Base-by-base conservation (phyloP, 2,113 vertebrate species). In the Ciconia stormi region DNA sequence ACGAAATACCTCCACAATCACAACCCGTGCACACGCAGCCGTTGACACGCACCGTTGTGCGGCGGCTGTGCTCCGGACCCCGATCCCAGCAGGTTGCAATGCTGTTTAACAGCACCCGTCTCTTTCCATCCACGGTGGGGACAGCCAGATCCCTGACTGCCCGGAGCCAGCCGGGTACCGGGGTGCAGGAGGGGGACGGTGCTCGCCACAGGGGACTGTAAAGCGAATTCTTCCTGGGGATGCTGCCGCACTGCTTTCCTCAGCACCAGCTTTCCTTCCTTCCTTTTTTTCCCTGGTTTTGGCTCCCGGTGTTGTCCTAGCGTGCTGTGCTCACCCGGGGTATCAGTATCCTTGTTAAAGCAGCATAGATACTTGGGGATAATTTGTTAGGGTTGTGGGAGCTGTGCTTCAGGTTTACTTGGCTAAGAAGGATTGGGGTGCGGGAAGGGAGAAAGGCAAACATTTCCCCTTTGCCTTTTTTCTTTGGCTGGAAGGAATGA, bases 161-260 rank as follows among this genome's bases (percentile, higher is more conserved):
- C 16, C 0, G 0, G 34, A 82, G 52, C 81, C 13, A 58, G 9
- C 6, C 0, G 1, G n/a, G 29, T 36, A 21, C 27, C 1, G 1
- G 13, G 15, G 7, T 36, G 44, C 32, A n/a, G 56, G 46, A 69
- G 30, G 0, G 9, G 8, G 9, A 13, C 1, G 3, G 13, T 32
- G 66, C 30, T 87, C 5, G 2, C 55, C 26, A 4, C 1, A 0
- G 15, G 21, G 12, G 10, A 11, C 53, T n/a, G 13, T 27, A 53
- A 50, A 40, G 63, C 44, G 38, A 52, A 4, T 36, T 63, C n/a
- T 50, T 80, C 42, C 16, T 44, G 67, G 16, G 32, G 32, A 34
- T 79, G 50, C 67, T 50, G 77, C 36, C 1, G 4, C 11, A 1
- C 56, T 29, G 25, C 18, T 38, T 46, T 59, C 34, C 34, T 70